phyloP scores from a whole-genome alignment of 2,888 invertebrate species.

The Plusia festucae region DNA sequence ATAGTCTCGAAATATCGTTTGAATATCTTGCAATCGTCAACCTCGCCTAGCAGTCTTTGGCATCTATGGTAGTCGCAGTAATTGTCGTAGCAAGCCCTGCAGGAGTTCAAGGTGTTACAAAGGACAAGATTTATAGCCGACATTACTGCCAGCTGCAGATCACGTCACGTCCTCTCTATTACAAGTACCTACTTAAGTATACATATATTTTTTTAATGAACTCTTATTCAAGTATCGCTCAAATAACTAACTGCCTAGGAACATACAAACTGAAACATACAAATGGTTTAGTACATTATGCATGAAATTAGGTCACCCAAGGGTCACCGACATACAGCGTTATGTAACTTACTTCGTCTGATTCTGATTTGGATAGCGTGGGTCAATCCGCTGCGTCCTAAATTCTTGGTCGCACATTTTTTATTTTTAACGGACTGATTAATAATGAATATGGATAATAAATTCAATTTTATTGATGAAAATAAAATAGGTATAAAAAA shows the following conservation, averaged over 20 bases:
- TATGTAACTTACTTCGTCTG: constrained; percentile 75
- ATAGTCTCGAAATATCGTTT: constrained; percentile 85
- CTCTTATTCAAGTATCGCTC: no score
- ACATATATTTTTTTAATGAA: no score
- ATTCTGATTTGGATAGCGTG: constrained; percentile 81
- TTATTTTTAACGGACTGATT: constrained; percentile 10
- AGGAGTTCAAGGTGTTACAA: constrained; percentile 2
- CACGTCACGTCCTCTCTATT: no score
- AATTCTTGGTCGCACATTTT: constrained; percentile 85
- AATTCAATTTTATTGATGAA: no score
- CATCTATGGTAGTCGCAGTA: constrained; percentile 84
- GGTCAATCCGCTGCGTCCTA: constrained; percentile 80
- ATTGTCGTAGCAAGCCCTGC: constrained; percentile 84
- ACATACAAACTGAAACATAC: not conserved
- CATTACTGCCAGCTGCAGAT: no score
- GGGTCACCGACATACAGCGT: no score
- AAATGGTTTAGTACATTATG: not conserved
- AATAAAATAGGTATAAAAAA: constrained; percentile 13
- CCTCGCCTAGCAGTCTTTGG: constrained; percentile 76
- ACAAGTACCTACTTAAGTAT: no score
- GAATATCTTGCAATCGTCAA: constrained; percentile 84
- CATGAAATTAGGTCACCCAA: not conserved
- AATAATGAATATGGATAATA: no score
- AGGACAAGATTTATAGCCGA: no score
- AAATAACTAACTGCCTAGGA: no score